phyloP scores from a whole-genome alignment of 2,888 invertebrate species.

The Parnassius smintheus region DNA sequence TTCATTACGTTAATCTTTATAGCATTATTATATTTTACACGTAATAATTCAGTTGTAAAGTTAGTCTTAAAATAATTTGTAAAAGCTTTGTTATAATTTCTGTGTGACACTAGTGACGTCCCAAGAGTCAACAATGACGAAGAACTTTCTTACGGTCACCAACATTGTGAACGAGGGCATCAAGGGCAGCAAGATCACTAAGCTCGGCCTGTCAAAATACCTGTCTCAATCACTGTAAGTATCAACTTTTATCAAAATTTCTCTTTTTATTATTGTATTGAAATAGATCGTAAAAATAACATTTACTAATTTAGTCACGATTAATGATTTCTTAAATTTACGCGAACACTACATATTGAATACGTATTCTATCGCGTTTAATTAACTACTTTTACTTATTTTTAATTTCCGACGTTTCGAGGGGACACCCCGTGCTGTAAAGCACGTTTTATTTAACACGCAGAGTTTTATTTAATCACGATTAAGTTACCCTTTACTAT shows the following conservation, averaged over 20 bases:
- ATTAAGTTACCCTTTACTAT: too few relatives aligned
- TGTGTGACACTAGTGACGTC: conserved; percentile 63
- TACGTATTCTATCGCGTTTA: too few relatives aligned
- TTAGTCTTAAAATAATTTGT: conserved; percentile 26
- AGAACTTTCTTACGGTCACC: conserved; percentile 82
- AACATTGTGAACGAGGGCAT: conserved; percentile 87
- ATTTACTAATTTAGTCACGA: too few relatives aligned
- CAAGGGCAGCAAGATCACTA: conserved; percentile 87
- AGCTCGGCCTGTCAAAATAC: conserved; percentile 87
- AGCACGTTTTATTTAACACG: too few relatives aligned
- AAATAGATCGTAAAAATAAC: too few relatives aligned
- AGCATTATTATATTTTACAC: background rate
- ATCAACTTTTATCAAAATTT: background rate
- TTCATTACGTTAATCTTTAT: conserved; percentile 14
- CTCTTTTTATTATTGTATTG: background rate
- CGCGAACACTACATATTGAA: too few relatives aligned
- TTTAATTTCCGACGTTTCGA: too few relatives aligned
- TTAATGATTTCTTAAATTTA: too few relatives aligned
- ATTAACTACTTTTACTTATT: too few relatives aligned
- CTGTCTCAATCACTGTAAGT: conserved; percentile 91
- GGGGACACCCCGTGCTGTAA: too few relatives aligned
- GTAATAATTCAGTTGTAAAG: conserved; percentile 22
- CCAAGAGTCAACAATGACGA: conserved; percentile 76
- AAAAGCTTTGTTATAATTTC: conserved; percentile 36
- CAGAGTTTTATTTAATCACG: too few relatives aligned